Conservation (phyloP, 2,113 vertebrate species). For the Petroica traversi region DNA sequence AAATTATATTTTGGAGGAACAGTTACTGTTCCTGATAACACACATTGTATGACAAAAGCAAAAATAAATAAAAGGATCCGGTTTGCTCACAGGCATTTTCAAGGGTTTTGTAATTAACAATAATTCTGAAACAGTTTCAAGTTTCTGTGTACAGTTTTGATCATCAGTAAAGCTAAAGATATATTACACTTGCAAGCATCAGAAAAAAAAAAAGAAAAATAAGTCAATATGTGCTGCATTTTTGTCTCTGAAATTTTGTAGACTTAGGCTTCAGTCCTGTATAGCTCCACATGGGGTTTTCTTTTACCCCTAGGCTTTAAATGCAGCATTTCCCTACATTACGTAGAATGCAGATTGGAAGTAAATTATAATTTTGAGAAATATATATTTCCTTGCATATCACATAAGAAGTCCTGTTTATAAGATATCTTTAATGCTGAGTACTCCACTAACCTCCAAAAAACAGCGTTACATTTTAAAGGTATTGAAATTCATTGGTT, state of each 20-base stretch:
- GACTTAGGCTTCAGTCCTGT: not conserved
- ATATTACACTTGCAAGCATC: not conserved
- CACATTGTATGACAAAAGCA: no score
- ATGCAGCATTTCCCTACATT: not conserved
- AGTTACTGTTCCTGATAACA: not conserved
- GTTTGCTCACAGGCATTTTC: not conserved
- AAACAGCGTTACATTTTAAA: not conserved
- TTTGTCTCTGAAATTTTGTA: not conserved
- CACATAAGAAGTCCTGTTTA: not conserved
- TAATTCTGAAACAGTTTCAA: not conserved
- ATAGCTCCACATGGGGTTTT: not conserved
- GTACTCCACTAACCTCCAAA: not conserved
- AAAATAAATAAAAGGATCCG: not conserved
- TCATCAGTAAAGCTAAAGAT: not conserved
- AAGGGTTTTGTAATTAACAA: not conserved
- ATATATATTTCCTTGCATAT: not conserved
- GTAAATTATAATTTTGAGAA: not conserved
- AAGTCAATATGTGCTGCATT: not conserved
- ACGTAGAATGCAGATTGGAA: not conserved
- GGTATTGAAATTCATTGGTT: not conserved
- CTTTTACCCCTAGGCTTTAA: not conserved
- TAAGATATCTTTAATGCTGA: not conserved
- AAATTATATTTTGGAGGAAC: not conserved
- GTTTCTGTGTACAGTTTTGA: not conserved
- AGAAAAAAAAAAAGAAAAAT: not conserved